phyloP scores from a whole-genome alignment of 2,113 vertebrate genomes.

The Pygoscelis antarcticus region DNA sequence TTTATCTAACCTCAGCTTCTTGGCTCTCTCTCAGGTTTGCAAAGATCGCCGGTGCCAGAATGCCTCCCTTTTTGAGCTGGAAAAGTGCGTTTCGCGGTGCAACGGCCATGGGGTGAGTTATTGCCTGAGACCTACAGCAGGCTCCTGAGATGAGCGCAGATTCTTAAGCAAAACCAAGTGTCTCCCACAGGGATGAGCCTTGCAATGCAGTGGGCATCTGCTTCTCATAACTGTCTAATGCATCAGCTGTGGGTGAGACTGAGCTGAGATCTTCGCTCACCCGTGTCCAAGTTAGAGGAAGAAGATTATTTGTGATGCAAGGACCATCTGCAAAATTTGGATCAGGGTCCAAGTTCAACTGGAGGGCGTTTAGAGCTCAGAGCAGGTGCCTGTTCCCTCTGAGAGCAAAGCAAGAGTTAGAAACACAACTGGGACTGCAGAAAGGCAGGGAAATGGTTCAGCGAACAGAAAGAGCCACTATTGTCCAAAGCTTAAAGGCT shows the following conservation, averaged over 20 bases:
- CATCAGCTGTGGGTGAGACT: background rate
- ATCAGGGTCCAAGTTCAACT: background rate
- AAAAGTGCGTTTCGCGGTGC: slow-evolving; percentile 82
- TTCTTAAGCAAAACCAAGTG: background rate
- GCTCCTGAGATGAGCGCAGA: background rate
- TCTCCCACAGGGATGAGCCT: background rate
- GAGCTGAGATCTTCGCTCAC: background rate
- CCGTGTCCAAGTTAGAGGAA: background rate
- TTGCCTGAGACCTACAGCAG: background rate
- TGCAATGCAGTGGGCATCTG: accelerated
- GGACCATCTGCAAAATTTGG: background rate
- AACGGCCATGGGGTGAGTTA: slow-evolving; percentile 75
- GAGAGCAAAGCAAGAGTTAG: background rate
- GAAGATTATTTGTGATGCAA: background rate
- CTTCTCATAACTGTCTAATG: background rate
- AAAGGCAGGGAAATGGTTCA: background rate
- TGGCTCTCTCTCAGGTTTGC: slow-evolving; percentile 82
- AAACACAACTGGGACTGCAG: background rate
- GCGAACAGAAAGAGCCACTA: background rate
- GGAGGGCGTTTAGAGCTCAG: background rate
- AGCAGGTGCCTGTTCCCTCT: background rate
- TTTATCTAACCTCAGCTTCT: background rate
- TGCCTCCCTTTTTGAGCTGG: slow-evolving; percentile 83
- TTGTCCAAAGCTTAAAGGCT: background rate
- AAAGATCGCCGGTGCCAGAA: slow-evolving; percentile 87